phyloP scores from a whole-genome alignment of 2,888 invertebrate genomes.

The Odontocolon sp. region DNA sequence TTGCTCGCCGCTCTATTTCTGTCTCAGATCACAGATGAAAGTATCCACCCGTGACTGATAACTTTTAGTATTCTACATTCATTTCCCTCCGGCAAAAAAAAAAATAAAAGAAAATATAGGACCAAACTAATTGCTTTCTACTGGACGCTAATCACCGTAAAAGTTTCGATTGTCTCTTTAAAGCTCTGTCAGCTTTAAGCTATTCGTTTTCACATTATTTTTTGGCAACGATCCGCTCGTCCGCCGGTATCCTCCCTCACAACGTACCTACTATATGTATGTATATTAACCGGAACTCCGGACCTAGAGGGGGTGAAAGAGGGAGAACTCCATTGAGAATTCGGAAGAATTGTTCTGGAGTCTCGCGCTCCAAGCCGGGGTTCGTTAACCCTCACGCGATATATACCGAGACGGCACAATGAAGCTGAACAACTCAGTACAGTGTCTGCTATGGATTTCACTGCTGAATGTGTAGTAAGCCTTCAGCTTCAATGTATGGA shows the following conservation, averaged over 20 bases:
- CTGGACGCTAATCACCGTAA: conserved; percentile 7
- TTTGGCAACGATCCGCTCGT: conserved; percentile 43
- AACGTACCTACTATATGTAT: conserved; percentile 3
- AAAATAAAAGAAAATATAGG: too few species aligned
- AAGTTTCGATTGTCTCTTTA: conserved; percentile 10
- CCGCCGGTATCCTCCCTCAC: not conserved
- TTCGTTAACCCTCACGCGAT: conserved; percentile 58
- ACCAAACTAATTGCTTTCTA: not conserved
- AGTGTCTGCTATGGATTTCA: too few species aligned
- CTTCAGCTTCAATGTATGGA: too few species aligned
- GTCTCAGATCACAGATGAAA: too few species aligned
- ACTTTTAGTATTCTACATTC: too few species aligned
- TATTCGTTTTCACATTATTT: conserved; percentile 47
- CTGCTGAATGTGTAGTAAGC: too few species aligned
- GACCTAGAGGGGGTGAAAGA: conserved; percentile 9
- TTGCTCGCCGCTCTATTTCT: too few species aligned
- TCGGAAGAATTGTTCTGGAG: conserved; percentile 58
- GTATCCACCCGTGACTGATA: too few species aligned
- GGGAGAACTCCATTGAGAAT: conserved; percentile 49
- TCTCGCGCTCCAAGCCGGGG: conserved; percentile 38
- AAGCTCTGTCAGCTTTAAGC: conserved; percentile 52
- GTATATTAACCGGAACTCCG: conserved; percentile 12
- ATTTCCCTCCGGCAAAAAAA: too few species aligned
- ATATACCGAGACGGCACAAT: conserved; percentile 13
- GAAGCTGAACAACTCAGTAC: too few species aligned